Evolutionary conservation across 2,888 invertebrate genomes (phyloP).

Genomic region (Mythimna vitellina): DNA sequence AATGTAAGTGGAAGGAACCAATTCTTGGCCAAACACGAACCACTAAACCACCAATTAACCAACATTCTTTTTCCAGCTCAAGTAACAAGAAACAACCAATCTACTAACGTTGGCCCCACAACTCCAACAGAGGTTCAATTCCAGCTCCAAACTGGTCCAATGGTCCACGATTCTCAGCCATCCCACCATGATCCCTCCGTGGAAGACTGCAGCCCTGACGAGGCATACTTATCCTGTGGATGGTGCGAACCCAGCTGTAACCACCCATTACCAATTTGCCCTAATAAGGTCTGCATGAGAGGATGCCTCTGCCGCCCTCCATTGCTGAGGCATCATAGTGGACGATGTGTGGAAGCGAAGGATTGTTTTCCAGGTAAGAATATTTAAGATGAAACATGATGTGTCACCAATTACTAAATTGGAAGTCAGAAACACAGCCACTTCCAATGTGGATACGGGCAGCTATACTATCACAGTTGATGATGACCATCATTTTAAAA

Average conservation of each 20-base stretch:
- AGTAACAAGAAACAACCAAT: neutral
- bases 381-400: neutral
- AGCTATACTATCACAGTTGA: too few relatives aligned
- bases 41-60: neutral
- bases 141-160: slow-evolving; percentile 8
- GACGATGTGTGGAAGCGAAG: slow-evolving; percentile 75
- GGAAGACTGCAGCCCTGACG: slow-evolving; percentile 80
- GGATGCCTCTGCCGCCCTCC: slow-evolving; percentile 83
- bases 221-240: slow-evolving; percentile 81
- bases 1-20: slow-evolving; percentile 3
- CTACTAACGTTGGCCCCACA: neutral
- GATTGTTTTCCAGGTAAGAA: slow-evolving; percentile 76
- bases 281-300: slow-evolving; percentile 72
- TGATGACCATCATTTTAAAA: too few relatives aligned
- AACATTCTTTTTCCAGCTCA: slow-evolving; percentile 12
- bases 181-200: slow-evolving; percentile 62
- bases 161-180: slow-evolving; percentile 34
- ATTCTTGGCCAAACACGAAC: neutral
- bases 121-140: slow-evolving; percentile 1
- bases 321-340: slow-evolving; percentile 78
- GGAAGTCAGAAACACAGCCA: too few relatives aligned
- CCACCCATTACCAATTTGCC: slow-evolving; percentile 74
- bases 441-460: too few relatives aligned
- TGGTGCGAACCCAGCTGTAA: slow-evolving; percentile 84
- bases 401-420: too few relatives aligned